Conservation (phyloP, 1,140 invertebrate species). For the Drosophila subobscura region DNA sequence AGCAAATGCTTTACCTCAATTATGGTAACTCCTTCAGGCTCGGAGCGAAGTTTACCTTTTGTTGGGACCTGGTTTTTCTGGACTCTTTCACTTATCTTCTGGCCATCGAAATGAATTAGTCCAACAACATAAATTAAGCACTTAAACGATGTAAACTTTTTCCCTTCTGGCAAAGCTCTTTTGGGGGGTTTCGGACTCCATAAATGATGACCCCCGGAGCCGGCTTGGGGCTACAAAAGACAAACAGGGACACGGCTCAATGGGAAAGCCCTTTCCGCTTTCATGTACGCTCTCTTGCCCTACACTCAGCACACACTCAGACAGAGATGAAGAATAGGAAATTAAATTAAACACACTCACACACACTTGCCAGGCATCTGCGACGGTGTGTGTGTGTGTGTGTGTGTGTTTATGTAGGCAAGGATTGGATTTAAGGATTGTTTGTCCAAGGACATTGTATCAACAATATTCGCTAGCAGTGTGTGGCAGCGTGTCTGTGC, state of each 20-base stretch:
- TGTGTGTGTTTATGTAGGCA: slow-evolving; percentile 24
- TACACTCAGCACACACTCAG: slow-evolving; percentile 11
- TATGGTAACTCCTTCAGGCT: slow-evolving; percentile 20
- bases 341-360: slow-evolving; percentile 72
- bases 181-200: slow-evolving; percentile 8
- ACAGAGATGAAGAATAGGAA: slow-evolving; percentile 59
- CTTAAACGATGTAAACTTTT: slow-evolving; percentile 56
- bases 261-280: slow-evolving; percentile 39
- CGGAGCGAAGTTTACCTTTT: slow-evolving; percentile 2
- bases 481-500: slow-evolving; percentile 36
- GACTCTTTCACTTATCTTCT: slow-evolving; percentile 33
- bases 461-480: slow-evolving; percentile 47
- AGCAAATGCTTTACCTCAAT: slow-evolving; percentile 21
- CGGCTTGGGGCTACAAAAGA: slow-evolving; percentile 33
- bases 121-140: slow-evolving; percentile 65
- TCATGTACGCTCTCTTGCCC: too few relatives aligned
- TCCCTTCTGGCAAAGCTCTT: slow-evolving; percentile 2
- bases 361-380: not conserved
- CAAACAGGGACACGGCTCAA: slow-evolving; percentile 60
- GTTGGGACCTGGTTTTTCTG: slow-evolving; percentile 9
- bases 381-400: too few relatives aligned
- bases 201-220: slow-evolving; percentile 31
- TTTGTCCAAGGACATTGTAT: slow-evolving; percentile 56
- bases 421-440: slow-evolving; percentile 52
- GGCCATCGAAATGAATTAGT: slow-evolving; percentile 55